phyloP scores from a whole-genome alignment of 2,888 invertebrate genomes.

The Crossocerus cetratus region DNA sequence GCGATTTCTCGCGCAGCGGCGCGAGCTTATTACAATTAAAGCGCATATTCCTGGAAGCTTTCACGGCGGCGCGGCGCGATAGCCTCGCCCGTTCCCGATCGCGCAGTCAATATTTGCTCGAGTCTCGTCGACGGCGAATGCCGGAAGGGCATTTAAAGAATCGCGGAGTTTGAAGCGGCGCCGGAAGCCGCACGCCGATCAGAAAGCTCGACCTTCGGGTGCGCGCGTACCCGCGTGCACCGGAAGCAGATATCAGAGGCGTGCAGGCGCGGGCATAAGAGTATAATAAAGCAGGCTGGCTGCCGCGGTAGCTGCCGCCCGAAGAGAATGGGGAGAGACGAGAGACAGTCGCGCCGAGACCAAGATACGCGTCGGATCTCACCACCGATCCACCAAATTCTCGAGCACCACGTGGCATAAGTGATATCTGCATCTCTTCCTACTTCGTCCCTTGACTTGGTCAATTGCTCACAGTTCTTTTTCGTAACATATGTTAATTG shows the following conservation, averaged over 20 bases:
- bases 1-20: too few relatives aligned
- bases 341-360: conserved; percentile 70
- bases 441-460: too few relatives aligned
- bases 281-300: conserved; percentile 67
- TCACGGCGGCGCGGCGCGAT: conserved; percentile 15
- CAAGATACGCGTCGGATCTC: conserved; percentile 67
- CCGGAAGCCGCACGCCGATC: conserved; percentile 3
- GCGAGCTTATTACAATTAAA: not conserved
- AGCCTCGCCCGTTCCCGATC: conserved; percentile 6
- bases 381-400: conserved; percentile 38
- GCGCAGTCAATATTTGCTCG: conserved; percentile 30
- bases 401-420: conserved; percentile 53
- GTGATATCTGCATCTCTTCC: not conserved
- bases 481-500: too few relatives aligned
- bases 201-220: conserved; percentile 32
- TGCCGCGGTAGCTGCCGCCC: conserved; percentile 54
- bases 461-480: too few relatives aligned
- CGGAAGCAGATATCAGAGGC: conserved; percentile 53
- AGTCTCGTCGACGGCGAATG: not conserved
- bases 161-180: not conserved
- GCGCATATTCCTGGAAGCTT: conserved; percentile 18
- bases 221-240: conserved; percentile 39
- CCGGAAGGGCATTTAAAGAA: not conserved
- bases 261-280: conserved; percentile 57
- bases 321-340: conserved; percentile 68